phyloP scores from a whole-genome alignment of 1,140 invertebrate genomes.

The Lanistes nyassanus region DNA sequence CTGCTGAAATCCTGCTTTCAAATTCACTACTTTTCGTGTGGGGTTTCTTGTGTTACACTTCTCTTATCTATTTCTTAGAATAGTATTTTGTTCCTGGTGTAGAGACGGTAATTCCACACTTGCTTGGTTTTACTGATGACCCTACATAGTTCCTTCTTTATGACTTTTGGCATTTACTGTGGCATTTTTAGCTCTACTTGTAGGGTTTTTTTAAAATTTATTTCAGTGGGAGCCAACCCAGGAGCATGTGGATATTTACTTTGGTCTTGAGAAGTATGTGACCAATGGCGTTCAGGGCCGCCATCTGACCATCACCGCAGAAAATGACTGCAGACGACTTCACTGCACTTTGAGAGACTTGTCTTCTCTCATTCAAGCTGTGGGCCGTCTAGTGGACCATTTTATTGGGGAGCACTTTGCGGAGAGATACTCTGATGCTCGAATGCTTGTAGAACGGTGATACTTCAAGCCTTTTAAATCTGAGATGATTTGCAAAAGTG shows the following conservation, averaged over 20 bases:
- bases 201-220: too few species aligned
- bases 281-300: constrained; percentile 54
- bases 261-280: constrained; percentile 69
- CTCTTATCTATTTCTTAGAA: too few species aligned
- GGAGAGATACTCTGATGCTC: constrained; percentile 57
- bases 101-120: too few species aligned
- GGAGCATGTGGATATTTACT: constrained; percentile 71
- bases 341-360: constrained; percentile 74
- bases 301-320: constrained; percentile 64
- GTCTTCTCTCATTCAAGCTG: constrained; percentile 73
- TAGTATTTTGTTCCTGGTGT: too few species aligned
- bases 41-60: too few species aligned
- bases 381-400: constrained; percentile 73
- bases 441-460: constrained; percentile 60
- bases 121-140: too few species aligned
- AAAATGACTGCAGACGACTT: constrained; percentile 69
- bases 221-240: constrained; percentile 64
- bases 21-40: too few species aligned
- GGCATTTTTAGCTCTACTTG: too few species aligned
- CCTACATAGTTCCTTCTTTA: too few species aligned
- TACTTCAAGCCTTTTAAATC: constrained; percentile 1
- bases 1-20: too few species aligned
- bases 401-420: constrained; percentile 70
- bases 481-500: not conserved
- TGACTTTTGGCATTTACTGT: too few species aligned